Conservation (phyloP, 2,888 invertebrate species). For the Rhagophthalmus giganteus region DNA sequence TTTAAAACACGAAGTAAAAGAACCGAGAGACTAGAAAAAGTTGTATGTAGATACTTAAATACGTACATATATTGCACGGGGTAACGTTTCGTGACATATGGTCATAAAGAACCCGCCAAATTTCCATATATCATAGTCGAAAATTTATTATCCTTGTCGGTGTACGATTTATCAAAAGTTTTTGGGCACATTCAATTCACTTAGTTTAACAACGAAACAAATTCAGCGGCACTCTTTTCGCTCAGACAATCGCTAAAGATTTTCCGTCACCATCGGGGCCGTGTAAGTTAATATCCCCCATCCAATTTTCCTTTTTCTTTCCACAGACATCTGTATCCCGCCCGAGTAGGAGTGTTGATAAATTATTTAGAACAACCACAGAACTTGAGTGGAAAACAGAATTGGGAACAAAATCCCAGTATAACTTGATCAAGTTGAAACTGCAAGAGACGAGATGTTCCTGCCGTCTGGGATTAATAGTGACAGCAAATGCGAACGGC, state of each 20-base stretch:
- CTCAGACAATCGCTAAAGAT: slow-evolving; percentile 12
- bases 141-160: slow-evolving; percentile 10
- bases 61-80: too few species aligned
- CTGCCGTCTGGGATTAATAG: slow-evolving; percentile 15
- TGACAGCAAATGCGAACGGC: slow-evolving; percentile 9
- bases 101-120: slow-evolving; percentile 9
- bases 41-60: too few species aligned
- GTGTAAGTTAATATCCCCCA: slow-evolving; percentile 14
- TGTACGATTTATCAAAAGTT: slow-evolving; percentile 13
- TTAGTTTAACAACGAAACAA: slow-evolving; percentile 15
- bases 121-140: slow-evolving; percentile 8
- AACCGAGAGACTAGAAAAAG: too few species aligned
- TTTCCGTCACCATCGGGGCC: slow-evolving; percentile 11
- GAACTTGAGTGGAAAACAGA: slow-evolving; percentile 12
- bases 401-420: slow-evolving; percentile 13
- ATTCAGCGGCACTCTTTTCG: slow-evolving; percentile 10
- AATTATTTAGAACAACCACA: slow-evolving; percentile 18
- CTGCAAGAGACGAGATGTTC: slow-evolving; percentile 1
- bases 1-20: too few species aligned
- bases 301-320: slow-evolving; percentile 14
- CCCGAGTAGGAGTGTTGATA: slow-evolving; percentile 6
- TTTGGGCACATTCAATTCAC: slow-evolving; percentile 14
- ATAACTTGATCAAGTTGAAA: slow-evolving; percentile 13
- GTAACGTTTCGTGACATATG: slow-evolving; percentile 9
- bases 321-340: slow-evolving; percentile 13